Base-by-base conservation (phyloP, 1,140 invertebrate species). In the Dryas iulia region DNA sequence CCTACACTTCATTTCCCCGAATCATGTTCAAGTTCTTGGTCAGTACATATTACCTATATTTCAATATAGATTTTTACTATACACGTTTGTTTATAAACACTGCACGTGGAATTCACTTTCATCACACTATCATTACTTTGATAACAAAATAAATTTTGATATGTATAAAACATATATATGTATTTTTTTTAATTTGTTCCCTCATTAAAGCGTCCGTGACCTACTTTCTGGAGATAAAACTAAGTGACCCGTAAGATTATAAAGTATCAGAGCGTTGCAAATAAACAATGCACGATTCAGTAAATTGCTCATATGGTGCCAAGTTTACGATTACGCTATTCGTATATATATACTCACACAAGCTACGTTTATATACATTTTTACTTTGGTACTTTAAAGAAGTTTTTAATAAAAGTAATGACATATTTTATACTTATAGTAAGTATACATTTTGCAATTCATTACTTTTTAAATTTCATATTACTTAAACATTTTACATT, bases 321-420 rank as follows among this genome's bases (percentile, higher is more conserved):
- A 73, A 73, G 74, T 73, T 71, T 73, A 71, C 67, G 62, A 47
- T 63, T 52, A 57, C 21, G 33, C 31, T 62, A 70, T 59, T 23
- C 3, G 33, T 64, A 71, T 70, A 70, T 64, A 71, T 70, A 70
- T 72, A 70, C 60, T 54, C 65, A 72, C 63, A 66, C 21, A 47
- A 47, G 14, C 39, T 47, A 21, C 39, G 3, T 2, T 21, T 21
- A 47, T 47, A 18, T 47, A 47, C 39, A 47, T 47, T 21, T 47
- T 10, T 21, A 47, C 10, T 18, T 10, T 6, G 14, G n/a, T 8
- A 39, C 14, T 39, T 1, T 39, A 39, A n/a, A 14, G 6, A 18
- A 39, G 18, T 21, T 47, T 18, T 7, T 47, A n/a, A n/a, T n/a
- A n/a, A n/a, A n/a, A n/a, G n/a, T n/a, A n/a, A n/a, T n/a, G n/a